Base-by-base conservation (phyloP, 2,888 invertebrate genomes). In the Drosophila setosimentum region DNA sequence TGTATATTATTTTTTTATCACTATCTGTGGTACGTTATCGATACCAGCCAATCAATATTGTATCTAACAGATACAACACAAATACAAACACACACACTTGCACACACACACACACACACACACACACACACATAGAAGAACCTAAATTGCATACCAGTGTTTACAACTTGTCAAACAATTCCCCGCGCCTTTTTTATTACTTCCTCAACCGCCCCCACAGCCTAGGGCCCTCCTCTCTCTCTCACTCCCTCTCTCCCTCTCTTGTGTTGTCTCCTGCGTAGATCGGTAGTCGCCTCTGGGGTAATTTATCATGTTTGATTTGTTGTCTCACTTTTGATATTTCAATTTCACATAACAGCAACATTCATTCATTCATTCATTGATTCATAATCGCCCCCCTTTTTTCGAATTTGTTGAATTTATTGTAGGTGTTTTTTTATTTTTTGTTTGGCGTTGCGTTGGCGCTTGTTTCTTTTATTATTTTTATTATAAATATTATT, bases 231-330 rank as follows among this genome's bases (percentile, higher is more conserved):
- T 58, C 59, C 49, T 21, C 27, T 6, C 29, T n/a, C 4, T 11
- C 11, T 1, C n/a, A 4, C n/a, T 1, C 35, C 18, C 35, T 16
- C 2, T 10, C 40, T 10, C 66, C 51, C 42, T 21, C 21, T 7
- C 21, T 10, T 11, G 40, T 45, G n/a, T 42, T 24, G 59, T 21
- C 24, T 40, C 29, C 30, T 45, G 82, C 59, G 83, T 77, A 82
- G 68, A n/a, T 59, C 80, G 65, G 83, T 78, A 82, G 82, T 78
- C 50, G 50, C 59, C 61, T 59, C 42, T 42, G 42, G 63, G 65
- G 68, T 82, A 80, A 87, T 87, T 87, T 90, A 86, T 87, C 89
- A 90, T 87, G 90, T 87, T 90, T 89, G 84, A 86, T 89, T 90
- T 68, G 82, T 78, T 88, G 89, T 90, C 89, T 88, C 63, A 42